These are phyloP conservation scores for Drosophila ercepeae DNA, from an alignment of 1,140 invertebrate genomes.

Conservation along the genomic window DNA sequence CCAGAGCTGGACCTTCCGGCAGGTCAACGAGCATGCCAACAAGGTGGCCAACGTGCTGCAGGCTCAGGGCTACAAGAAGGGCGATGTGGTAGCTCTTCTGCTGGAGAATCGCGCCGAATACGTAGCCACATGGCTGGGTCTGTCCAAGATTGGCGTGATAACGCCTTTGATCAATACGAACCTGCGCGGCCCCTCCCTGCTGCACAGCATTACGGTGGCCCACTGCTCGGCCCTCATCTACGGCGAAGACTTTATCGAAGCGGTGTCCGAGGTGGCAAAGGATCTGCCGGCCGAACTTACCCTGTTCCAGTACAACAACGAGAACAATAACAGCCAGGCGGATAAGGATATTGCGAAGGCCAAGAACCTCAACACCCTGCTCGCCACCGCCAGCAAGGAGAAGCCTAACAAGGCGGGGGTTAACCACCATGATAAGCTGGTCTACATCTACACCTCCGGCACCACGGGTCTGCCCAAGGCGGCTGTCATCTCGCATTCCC, in stretches of 20 bases:
- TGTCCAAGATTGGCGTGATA: constrained; percentile 95
- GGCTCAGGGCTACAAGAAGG: constrained; percentile 90
- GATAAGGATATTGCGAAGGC: constrained; percentile 46
- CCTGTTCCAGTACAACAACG: constrained; percentile 86
- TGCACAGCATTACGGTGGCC: constrained; percentile 94
- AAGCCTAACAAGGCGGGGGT: constrained; percentile 61
- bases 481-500: constrained; percentile 91
- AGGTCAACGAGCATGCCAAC: constrained; percentile 94
- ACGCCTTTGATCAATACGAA: constrained; percentile 97
- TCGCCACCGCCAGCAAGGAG: constrained; percentile 51
- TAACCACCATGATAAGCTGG: constrained; percentile 85
- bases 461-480: constrained; percentile 96
- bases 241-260: constrained; percentile 85
- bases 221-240: constrained; percentile 93
- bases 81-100: constrained; percentile 94
- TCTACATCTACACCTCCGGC: constrained; percentile 95
- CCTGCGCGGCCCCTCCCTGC: constrained; percentile 90
- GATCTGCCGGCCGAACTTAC: constrained; percentile 50
- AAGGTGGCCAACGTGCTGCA: constrained; percentile 93
- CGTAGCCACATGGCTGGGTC: constrained; percentile 94
- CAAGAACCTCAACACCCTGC: constrained; percentile 62
- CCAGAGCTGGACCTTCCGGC: constrained; percentile 89
- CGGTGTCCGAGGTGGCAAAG: constrained; percentile 51
- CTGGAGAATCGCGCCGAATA: constrained; percentile 96
- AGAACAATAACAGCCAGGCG: constrained; percentile 68